Conservation (phyloP, 2,797 vertebrate genomes). For the Enoplosus armatus region DNA sequence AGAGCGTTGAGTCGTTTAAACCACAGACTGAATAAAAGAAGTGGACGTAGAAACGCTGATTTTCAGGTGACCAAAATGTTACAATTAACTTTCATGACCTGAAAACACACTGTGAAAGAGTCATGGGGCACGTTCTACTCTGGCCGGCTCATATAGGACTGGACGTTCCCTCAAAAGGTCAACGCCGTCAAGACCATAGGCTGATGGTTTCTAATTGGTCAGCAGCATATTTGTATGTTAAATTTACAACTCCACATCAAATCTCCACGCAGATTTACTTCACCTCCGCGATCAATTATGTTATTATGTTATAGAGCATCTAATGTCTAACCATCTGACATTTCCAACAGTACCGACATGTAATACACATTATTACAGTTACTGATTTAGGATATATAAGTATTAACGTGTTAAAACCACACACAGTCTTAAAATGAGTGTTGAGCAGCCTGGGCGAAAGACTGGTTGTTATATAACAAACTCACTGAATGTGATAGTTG, state of each 20-base stretch:
- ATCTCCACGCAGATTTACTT: not conserved
- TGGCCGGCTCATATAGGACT: no score
- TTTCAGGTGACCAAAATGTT: no score
- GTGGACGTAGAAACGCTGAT: no score
- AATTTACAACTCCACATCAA: no score
- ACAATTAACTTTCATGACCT: no score
- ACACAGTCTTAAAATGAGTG: not conserved
- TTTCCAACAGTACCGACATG: not conserved
- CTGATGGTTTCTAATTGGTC: not conserved
- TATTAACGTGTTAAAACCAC: not conserved
- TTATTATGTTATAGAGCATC: not conserved
- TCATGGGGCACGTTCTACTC: no score
- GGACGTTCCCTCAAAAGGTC: not conserved
- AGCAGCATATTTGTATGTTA: not conserved
- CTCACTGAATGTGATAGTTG: not conserved
- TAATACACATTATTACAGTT: no score
- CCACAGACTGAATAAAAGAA: no score
- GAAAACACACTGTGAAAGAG: no score
- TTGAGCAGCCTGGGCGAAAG: not conserved
- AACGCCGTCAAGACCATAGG: not conserved
- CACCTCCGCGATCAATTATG: not conserved
- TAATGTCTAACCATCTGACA: not conserved
- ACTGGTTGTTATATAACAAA: not conserved
- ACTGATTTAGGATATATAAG: no score
- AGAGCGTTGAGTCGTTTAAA: no score